Conservation (phyloP, 2,113 vertebrate genomes). For the Hippocampus abdominalis region DNA sequence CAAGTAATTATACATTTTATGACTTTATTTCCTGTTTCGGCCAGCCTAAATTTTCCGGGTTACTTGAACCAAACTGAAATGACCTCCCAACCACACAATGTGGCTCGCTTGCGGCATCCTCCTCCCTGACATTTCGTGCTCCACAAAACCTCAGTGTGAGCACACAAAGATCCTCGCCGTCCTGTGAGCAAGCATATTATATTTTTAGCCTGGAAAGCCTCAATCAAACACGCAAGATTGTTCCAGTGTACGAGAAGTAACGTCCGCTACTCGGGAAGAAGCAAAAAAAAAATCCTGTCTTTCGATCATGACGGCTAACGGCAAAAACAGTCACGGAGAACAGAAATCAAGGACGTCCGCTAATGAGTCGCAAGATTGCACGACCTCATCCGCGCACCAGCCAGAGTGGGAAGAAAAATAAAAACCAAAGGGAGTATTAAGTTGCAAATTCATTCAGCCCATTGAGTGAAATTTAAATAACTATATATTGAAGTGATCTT, state of each 20-base stretch:
- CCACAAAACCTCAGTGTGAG: too few relatives aligned
- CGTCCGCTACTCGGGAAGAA: slow-evolving; percentile 15
- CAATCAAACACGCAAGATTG: not conserved
- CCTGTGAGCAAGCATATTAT: not conserved
- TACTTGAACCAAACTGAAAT: not conserved
- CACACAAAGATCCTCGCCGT: not conserved
- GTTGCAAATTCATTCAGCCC: slow-evolving; percentile 35
- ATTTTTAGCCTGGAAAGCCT: not conserved
- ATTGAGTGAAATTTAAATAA: slow-evolving; percentile 15
- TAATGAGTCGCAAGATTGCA: slow-evolving; percentile 39
- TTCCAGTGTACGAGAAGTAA: not conserved
- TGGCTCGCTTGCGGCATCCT: not conserved
- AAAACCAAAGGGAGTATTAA: slow-evolving; percentile 32
- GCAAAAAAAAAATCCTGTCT: slow-evolving; percentile 13
- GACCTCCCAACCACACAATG: not conserved
- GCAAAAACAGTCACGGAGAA: slow-evolving; percentile 28
- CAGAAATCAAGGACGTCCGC: slow-evolving; percentile 45
- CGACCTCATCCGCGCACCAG: slow-evolving; percentile 23
- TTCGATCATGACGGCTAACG: slow-evolving; percentile 42
- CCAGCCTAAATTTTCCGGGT: not conserved
- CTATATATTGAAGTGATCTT: slow-evolving; percentile 50
- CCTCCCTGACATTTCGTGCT: slow-evolving; percentile 2
- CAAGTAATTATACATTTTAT: not conserved
- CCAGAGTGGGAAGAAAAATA: slow-evolving; percentile 19
- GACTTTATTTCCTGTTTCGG: not conserved